Conservation (phyloP, 2,113 vertebrate species). For the Rhipidura dahli region DNA sequence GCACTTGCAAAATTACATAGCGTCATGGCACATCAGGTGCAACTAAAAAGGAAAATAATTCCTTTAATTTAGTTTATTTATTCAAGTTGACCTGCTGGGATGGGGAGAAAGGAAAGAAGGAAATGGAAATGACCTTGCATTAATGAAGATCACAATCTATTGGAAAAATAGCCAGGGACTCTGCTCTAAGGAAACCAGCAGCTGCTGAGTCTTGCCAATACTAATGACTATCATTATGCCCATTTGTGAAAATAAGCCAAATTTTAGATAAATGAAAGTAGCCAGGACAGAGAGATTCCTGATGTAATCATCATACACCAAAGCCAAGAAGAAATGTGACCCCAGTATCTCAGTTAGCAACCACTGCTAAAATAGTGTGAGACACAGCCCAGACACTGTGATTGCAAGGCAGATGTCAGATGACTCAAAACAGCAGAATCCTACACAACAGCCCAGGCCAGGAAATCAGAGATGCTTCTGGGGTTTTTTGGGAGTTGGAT, state of each 20-base stretch:
- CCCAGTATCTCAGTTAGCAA: neutral
- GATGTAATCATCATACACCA: neutral
- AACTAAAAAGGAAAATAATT: neutral
- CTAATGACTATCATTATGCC: constrained; percentile 42
- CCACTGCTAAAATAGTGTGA: neutral
- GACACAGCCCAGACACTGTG: neutral
- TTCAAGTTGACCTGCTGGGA: neutral
- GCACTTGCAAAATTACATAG: neutral
- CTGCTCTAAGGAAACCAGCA: constrained; percentile 41
- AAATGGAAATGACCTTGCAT: constrained; percentile 58
- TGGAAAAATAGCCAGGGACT: neutral
- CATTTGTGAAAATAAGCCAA: constrained; percentile 35
- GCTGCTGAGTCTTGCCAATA: constrained; percentile 26
- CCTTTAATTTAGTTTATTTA: neutral
- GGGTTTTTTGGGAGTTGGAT: rapidly evolving
- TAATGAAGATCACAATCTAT: neutral
- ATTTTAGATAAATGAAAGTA: constrained; percentile 12
- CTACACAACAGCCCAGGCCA: neutral
- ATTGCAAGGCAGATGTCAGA: neutral
- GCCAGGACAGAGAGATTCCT: neutral
- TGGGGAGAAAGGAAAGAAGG: neutral
- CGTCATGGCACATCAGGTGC: neutral
- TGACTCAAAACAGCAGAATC: neutral
- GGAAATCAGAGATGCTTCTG: neutral
- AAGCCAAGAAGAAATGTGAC: neutral